Evolutionary conservation across 2,113 vertebrate species (phyloP).

Genomic region (Oreamnos americanus): DNA sequence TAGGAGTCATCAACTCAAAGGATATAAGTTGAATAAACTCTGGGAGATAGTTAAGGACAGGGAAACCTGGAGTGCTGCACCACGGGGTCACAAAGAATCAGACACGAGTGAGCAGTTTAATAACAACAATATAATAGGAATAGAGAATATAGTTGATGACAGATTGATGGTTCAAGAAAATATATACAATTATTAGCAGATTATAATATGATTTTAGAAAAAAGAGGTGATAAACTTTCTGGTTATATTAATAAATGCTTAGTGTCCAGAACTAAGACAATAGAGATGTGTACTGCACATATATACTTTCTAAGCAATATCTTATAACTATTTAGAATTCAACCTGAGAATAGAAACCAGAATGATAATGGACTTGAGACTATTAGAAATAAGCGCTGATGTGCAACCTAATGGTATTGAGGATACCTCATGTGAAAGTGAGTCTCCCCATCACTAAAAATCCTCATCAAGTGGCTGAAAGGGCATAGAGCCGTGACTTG

Average conservation of each 20-base stretch:
- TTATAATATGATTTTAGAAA: background rate
- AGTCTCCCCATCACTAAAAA: background rate
- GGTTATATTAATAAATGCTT: background rate
- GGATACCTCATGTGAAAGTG: background rate
- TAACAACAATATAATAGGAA: background rate
- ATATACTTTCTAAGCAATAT: background rate
- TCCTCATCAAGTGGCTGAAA: background rate
- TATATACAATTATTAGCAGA: background rate
- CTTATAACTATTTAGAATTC: background rate
- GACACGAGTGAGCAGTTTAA: fast-evolving
- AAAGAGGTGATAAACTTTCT: background rate
- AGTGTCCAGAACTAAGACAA: background rate
- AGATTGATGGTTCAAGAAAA: background rate
- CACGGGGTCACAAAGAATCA: background rate
- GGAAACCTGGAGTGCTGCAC: background rate
- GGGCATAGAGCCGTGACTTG: background rate
- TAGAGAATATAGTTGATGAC: background rate
- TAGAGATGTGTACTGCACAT: background rate
- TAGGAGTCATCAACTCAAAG: background rate
- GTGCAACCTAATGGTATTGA: background rate
- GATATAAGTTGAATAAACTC: background rate
- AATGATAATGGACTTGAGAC: background rate
- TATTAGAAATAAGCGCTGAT: background rate
- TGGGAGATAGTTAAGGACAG: background rate
- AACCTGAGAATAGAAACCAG: background rate